These are phyloP conservation scores for Melipona beecheii DNA, from an alignment of 2,888 invertebrate genomes.

Conservation along the genomic window DNA sequence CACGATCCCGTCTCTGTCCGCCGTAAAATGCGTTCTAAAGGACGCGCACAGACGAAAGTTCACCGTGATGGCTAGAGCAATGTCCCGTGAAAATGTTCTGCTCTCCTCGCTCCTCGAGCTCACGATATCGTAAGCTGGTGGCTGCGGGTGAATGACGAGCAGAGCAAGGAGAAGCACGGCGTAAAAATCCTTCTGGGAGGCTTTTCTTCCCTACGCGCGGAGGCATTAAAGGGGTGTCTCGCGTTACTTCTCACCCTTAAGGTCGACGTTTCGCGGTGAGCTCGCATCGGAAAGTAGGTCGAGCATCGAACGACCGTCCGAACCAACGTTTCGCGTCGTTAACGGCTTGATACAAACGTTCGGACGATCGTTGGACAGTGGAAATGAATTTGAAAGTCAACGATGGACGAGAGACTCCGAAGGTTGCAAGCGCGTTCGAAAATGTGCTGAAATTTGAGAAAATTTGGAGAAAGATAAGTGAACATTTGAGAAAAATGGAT, in stretches of 20 bases:
- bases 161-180: not conserved
- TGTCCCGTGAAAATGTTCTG: slow-evolving; percentile 42
- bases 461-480: too few species aligned
- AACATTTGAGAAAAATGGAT: too few species aligned
- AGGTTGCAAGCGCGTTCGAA: not conserved
- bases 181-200: slow-evolving; percentile 9
- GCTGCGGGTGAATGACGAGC: slow-evolving; percentile 25
- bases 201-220: not conserved
- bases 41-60: slow-evolving; percentile 33
- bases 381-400: not conserved
- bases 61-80: slow-evolving; percentile 46
- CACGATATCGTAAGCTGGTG: slow-evolving; percentile 29
- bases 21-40: slow-evolving; percentile 5
- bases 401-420: not conserved
- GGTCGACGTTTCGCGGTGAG: slow-evolving; percentile 13
- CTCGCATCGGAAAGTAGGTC: slow-evolving; percentile 40
- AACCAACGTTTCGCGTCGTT: slow-evolving; percentile 7
- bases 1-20: slow-evolving; percentile 4
- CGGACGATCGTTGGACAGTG: not conserved
- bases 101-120: not conserved
- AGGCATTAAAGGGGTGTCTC: slow-evolving; percentile 7
- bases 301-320: slow-evolving; percentile 17
- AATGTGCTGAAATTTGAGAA: too few species aligned
- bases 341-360: not conserved
- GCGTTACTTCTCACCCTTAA: slow-evolving; percentile 20